Evolutionary conservation across 2,113 vertebrate genomes (phyloP), one percentile per base, ranked within the genome.

Genomic region (Trogon melanurus): DNA sequence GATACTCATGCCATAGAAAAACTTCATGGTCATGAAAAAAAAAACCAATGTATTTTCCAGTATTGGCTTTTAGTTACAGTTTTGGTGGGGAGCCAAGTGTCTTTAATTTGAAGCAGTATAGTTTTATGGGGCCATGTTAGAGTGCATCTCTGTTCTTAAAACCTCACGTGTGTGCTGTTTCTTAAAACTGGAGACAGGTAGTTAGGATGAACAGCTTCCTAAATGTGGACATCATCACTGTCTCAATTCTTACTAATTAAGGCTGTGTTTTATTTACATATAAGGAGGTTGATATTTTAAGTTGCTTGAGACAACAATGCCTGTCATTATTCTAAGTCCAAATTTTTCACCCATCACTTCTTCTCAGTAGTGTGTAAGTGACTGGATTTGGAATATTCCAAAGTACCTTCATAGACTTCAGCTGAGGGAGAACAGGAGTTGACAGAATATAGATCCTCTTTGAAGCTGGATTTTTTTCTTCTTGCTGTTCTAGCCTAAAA

Each of bases 1-100:
- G 56, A 47, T 81, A 86, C 11, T 88, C 13, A 44, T 60, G 48
- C 10, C 41, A 36, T 34, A 80, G 73, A 45, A 91, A 81, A 84
- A 19, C 29, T 74, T 71, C 1, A 2, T 29, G 53, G 26, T 83
- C 38, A 14, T 56, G 62, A 89, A 61, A 47, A 76, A 64, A 92
- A 57, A 41, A n/a, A n/a, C n/a, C 47, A 47, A 53, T 53, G 29
- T 26, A 29, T 89, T 91, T 73, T 93, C 34, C 57, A 64, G 64
- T 56, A 47, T n/a, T 86, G 60, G 75, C 29, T 96, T 96, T 93
- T 95, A 94, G 81, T 90, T 87, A 30, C 19, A 79, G 41, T 78
- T 96, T 64, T 81, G 76, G 32, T 56, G 81, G 56, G 41, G 67
- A 84, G 71, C 15, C 13, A 44, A 16, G 9, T 67, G 10, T 66